These are phyloP conservation scores for Diploptera punctata DNA, from an alignment of 2,888 invertebrate species.

Conservation along the genomic window DNA sequence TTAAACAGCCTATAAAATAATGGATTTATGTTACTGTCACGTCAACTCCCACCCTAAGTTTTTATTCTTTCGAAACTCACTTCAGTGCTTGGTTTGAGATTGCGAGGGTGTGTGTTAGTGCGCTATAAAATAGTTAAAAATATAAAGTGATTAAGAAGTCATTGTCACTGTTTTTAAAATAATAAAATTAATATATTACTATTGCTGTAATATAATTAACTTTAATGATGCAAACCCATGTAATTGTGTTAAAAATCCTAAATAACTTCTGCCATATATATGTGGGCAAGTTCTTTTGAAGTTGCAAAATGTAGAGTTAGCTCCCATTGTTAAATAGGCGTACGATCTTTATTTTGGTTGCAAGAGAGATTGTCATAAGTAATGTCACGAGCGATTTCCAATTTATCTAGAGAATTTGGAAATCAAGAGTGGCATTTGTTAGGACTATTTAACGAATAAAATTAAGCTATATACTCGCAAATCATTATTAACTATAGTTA, in stretches of 20 bases:
- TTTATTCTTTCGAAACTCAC: not conserved
- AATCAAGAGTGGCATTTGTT: no score
- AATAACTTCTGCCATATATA: not conserved
- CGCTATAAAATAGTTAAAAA: not conserved
- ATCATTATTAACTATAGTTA: no score
- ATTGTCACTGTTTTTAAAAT: not conserved
- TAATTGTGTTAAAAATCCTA: not conserved
- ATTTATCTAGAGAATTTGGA: no score
- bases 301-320: not conserved
- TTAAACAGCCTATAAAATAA: not conserved
- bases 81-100: not conserved
- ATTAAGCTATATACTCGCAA: no score
- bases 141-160: not conserved
- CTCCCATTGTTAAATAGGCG: not conserved
- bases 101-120: not conserved
- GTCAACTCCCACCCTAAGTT: not conserved
- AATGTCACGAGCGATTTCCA: no score
- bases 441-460: no score
- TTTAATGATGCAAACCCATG: not conserved
- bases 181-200: not conserved
- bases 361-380: not conserved
- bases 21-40: not conserved
- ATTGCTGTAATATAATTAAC: not conserved
- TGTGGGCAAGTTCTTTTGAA: not conserved
- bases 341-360: not conserved